Evolutionary conservation across 2,888 invertebrate genomes (phyloP), one percentile per base, ranked within the genome.

Genomic region (Augochlorella aurata): DNA sequence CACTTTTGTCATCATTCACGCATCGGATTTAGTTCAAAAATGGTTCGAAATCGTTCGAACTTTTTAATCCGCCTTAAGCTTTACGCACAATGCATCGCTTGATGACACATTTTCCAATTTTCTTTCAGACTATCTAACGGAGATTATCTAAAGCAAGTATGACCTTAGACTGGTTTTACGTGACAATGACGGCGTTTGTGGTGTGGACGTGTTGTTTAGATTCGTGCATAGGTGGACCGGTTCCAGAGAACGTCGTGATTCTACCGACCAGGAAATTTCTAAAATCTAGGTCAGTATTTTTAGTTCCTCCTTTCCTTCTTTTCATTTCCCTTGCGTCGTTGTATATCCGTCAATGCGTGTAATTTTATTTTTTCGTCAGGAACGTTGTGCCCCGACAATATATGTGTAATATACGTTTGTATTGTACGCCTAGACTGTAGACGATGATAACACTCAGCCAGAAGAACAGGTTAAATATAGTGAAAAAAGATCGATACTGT

Each of bases 231-330:
- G 70, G 61, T 9, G 63, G 49, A 66, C 82, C 78, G 24, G 21
- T 77, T 63, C 9, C 21, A 21, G 73, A 70, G 45, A 50, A 24
- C 18, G 14, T 49, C 14, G 24, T 58, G n/a, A 38, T 52, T 21
- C 29, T 12, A 21, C 12, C 58, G 38, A 47, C 67, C 10, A 61
- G 24, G 75, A 81, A 67, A 74, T 67, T 47, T 58, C 5, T 61
- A 0, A 67, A 74, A 75, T 71, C 82, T 70, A 71, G 82, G 82
- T 82, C 63, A 82, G 82, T 82, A 52, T 67, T 47, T 79, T 5
- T 44, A 12, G 10, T 47, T 63, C 4, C 18, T 29, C 3, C 18
- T 63, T 18, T 38, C 4, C 7, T 38, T 38, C 38, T 38, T 38
- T 79, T 5, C 24, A 8, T 10, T 38, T 63, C 10, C 18, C 63